Evolutionary conservation across 2,113 vertebrate species (phyloP).

Genomic region (Smithornis capensis): DNA sequence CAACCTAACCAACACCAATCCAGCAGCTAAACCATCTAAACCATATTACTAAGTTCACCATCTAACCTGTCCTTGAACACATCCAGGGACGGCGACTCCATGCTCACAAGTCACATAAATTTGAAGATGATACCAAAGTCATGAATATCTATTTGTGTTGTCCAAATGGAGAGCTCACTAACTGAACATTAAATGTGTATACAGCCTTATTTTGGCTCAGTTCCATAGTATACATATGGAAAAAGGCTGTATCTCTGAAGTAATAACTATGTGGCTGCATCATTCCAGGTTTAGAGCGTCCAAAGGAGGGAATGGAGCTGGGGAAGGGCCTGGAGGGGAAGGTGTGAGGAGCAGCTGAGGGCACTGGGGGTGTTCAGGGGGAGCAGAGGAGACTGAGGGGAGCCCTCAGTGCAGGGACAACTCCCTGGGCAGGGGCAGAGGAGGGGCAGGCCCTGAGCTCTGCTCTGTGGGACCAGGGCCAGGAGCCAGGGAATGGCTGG

Average conservation of each 20-base stretch:
- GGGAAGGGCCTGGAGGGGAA: background rate
- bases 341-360: background rate
- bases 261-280: background rate
- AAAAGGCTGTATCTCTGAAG: background rate
- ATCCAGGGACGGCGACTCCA: no score
- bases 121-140: background rate
- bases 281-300: background rate
- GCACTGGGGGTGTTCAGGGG: background rate
- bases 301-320: background rate
- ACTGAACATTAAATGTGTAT: background rate
- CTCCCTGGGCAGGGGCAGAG: background rate
- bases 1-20: no score
- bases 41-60: no score
- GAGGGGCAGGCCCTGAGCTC: background rate
- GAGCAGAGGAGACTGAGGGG: background rate
- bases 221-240: background rate
- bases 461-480: background rate
- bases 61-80: no score
- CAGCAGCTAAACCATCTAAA: no score
- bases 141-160: background rate
- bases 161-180: background rate
- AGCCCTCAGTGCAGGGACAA: background rate
- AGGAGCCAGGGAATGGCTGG: background rate
- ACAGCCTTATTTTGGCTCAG: background rate
- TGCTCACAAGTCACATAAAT: background rate